Conservation (phyloP, 2,113 vertebrate species). For the Phainopepla nitens region DNA sequence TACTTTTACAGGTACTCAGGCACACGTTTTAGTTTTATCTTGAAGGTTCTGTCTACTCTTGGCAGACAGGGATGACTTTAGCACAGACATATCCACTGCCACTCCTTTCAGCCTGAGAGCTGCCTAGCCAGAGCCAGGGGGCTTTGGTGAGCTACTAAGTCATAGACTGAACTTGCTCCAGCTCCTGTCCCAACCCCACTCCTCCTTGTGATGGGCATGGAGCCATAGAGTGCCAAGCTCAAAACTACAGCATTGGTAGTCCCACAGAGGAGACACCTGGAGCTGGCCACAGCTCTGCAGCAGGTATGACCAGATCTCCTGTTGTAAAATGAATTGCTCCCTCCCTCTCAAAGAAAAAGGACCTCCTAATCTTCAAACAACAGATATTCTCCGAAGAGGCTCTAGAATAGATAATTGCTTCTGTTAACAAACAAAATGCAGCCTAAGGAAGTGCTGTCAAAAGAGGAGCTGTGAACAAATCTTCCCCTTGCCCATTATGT, state of each 20-base stretch:
- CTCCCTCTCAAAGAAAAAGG: not conserved
- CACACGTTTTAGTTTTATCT: not conserved
- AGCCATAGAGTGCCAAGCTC: accelerated
- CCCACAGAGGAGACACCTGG: not conserved
- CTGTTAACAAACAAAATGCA: not conserved
- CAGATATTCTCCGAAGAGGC: not conserved
- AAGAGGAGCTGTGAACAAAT: not conserved
- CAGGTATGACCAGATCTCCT: not conserved
- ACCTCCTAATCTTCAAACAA: not conserved
- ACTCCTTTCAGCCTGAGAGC: not conserved
- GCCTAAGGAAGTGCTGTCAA: not conserved
- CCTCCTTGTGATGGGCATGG: accelerated
- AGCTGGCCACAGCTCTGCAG: not conserved
- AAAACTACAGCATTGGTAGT: not conserved
- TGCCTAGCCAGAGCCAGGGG: not conserved
- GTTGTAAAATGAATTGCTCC: not conserved
- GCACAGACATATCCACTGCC: not conserved
- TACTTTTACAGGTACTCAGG: not conserved
- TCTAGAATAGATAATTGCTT: not conserved
- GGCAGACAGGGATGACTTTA: not conserved
- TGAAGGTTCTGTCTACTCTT: not conserved
- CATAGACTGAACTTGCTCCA: not conserved
- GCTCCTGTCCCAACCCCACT: not conserved
- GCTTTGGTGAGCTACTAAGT: not conserved
- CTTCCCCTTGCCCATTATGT: not conserved